Evolutionary conservation across 2,113 vertebrate species (phyloP), one percentile per base, ranked within the genome.

Genomic region (Numida meleagris): DNA sequence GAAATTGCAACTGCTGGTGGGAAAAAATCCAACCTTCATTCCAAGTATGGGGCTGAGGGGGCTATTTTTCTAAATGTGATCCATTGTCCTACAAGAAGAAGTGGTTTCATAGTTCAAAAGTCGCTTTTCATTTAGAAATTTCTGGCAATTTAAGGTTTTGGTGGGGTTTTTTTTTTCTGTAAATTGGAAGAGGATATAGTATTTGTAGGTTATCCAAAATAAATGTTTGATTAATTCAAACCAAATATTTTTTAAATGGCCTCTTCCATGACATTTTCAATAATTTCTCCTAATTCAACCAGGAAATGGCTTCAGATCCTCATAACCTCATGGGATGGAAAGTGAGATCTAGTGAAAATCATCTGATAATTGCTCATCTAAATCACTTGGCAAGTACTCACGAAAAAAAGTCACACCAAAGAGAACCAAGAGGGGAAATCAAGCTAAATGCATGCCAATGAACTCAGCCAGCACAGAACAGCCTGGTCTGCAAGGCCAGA

Each of bases 291-390:
- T 29, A 57, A 71, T 73, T 89, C 25, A 45, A 75, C 33, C 24
- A 66, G 82, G 67, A 89, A 92, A 79, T 43, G 6, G 29, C 45
- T 70, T 85, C 62, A 65, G 58, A 53, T 59, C 29, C 33, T 76
- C 66, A 36, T 63, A 53, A 92, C 50, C 58, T 79, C 38, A 17
- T 13, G 50, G 29, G 67, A 66, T 85, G 31, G 63, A 79, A 94
- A 89, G 78, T 21, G 46, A 84, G 59, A 82, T 48, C 36, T 58
- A 36, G 58, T 91, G 87, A 87, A 94, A 90, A 91, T 78, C 86
- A 82, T 70, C 62, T 82, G 89, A 38, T 72, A 89, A 92, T 55
- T 89, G 59, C 63, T 85, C 0, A 0, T 61, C 67, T 87, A 62
- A 71, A 89, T 67, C 53, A 68, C n/a, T 92, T 90, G 77, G 61